These are phyloP conservation scores for Agrotis puta DNA, from an alignment of 2,888 invertebrate genomes.

Conservation along the genomic window DNA sequence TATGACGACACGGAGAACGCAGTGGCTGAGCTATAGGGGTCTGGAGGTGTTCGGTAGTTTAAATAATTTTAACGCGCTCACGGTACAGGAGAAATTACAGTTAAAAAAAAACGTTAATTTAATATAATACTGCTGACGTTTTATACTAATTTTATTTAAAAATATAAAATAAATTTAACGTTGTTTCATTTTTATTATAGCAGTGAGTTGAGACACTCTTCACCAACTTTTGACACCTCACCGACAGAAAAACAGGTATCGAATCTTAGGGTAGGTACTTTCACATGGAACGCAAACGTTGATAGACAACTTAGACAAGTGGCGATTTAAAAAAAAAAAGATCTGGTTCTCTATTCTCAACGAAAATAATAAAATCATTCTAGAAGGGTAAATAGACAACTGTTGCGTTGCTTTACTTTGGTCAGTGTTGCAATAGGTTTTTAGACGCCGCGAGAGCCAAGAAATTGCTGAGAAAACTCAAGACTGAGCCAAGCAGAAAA, in stretches of 20 bases:
- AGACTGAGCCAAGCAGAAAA: conserved; percentile 42
- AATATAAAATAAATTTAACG: not conserved
- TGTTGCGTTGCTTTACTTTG: conserved; percentile 3
- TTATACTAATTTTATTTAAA: not conserved
- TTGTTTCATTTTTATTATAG: not conserved
- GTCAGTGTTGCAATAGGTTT: conserved; percentile 7
- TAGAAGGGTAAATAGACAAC: no score
- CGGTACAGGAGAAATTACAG: no score
- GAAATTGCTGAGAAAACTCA: conserved; percentile 40
- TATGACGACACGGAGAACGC: no score
- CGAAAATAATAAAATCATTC: not conserved
- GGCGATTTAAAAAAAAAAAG: not conserved
- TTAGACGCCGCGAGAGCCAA: conserved; percentile 38
- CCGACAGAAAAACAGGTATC: not conserved
- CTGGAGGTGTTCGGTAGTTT: no score
- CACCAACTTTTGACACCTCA: conserved; percentile 33
- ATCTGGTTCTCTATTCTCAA: not conserved
- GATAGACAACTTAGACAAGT: no score
- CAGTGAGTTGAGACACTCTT: not conserved
- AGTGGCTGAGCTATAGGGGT: no score
- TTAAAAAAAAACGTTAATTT: no score
- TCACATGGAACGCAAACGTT: not conserved
- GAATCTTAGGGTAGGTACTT: not conserved
- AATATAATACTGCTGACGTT: conserved; percentile 43
- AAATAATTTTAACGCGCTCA: no score